Evolutionary conservation across 1,140 invertebrate genomes (phyloP), one percentile per base, ranked within the genome.

Genomic region (Chelonus insularis): DNA sequence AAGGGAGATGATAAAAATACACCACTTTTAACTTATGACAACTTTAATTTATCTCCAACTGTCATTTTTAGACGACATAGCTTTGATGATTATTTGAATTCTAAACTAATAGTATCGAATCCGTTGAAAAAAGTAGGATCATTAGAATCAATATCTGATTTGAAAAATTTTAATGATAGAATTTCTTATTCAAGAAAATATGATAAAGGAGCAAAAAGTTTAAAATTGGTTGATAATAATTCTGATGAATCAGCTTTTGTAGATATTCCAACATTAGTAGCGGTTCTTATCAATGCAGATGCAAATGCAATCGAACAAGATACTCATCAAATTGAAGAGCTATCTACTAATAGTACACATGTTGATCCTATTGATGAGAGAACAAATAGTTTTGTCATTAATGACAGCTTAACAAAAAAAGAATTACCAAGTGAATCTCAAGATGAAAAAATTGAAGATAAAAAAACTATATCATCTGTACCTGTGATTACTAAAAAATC

Each of bases 201-300:
- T n/a, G n/a, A n/a, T n/a, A n/a, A n/a, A n/a, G n/a, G 58, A 4
- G 68, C 69, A 5, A 66, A 29, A 11, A n/a, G n/a, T n/a, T n/a
- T n/a, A n/a, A n/a, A n/a, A n/a, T n/a, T n/a, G n/a, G n/a, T n/a
- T 21, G 57, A 60, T 29, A 29, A 68, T 16, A 55, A 60, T 29
- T 64, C 73, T n/a, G 65, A 75, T 50, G 68, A 73, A 29, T 64
- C 72, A 2, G 72, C 67, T 7, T 73, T 74, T 62, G 75, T 77
- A 20, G 73, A 77, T 57, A 74, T 75, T 43, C 72, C 73, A 5
- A 76, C 75, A 0, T 32, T 77, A 12, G 75, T 77, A 4, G 73
- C 73, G 0, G 75, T 77, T 8, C 47, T 77, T 29, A 77, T 77
- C 55, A 76, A 75, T 18, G 72, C 75, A 0, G 73, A 76, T 20